A percentile compares a stretch with the other conserved stretches of the same genome.
Conservation (phyloP, 2,888 invertebrate species). For the Mesorhabditis belari region DNA sequence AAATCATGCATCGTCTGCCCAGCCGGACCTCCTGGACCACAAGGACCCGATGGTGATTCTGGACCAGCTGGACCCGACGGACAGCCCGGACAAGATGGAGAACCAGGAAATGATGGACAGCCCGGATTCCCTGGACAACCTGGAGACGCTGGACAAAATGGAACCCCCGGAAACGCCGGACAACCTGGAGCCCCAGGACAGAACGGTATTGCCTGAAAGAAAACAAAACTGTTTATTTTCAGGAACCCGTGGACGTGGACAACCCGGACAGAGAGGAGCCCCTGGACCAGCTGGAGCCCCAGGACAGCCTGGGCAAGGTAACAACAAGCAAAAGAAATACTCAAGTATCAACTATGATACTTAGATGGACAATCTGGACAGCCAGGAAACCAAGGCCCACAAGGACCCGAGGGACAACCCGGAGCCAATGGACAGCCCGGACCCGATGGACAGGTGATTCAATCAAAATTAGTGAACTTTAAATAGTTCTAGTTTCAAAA, state of each 20-base stretch:
- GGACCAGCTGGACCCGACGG: slow-evolving; percentile 17
- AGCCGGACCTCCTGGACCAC: slow-evolving; percentile 8
- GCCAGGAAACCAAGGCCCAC: slow-evolving; percentile 12
- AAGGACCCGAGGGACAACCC: too few relatives aligned
- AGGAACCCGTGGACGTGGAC: slow-evolving; percentile 8
- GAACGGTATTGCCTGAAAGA: background rate
- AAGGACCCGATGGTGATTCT: slow-evolving; percentile 2
- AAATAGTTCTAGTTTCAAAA: too few relatives aligned
- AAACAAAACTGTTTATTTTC: background rate
- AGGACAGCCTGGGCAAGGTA: slow-evolving; percentile 17
- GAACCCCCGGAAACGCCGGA: slow-evolving; percentile 14
- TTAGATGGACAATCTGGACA: slow-evolving; percentile 1
- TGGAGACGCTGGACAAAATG: slow-evolving; percentile 14
- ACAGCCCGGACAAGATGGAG: slow-evolving; percentile 18
- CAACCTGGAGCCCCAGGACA: slow-evolving; percentile 8
- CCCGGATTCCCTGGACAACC: slow-evolving; percentile 19
- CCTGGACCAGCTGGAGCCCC: slow-evolving; percentile 11
- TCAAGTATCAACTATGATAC: too few relatives aligned
- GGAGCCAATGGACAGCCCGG: slow-evolving; percentile 14
- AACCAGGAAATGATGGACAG: slow-evolving; percentile 19
- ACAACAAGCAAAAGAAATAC: too few relatives aligned
- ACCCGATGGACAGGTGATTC: slow-evolving; percentile 15
- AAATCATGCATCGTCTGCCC: background rate
- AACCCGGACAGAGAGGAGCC: slow-evolving; percentile 16
- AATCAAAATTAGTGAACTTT: too few relatives aligned